Conservation (phyloP, 2,113 vertebrate genomes). For the Henicopernis longicauda region DNA sequence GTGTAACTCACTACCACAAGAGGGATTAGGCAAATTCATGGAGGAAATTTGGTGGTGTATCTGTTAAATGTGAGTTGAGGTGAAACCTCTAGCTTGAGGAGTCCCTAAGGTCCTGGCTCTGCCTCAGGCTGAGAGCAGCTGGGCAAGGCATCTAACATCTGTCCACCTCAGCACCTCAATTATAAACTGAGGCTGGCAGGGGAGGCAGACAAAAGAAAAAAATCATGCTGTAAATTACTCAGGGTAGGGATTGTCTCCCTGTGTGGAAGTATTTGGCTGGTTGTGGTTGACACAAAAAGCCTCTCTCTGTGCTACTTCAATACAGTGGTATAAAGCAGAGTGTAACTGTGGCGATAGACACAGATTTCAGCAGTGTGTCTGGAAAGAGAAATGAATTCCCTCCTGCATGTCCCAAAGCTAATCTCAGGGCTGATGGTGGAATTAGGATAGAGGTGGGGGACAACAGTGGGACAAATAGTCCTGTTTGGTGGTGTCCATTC, state of each 20-base stretch:
- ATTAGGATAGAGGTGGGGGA: neutral
- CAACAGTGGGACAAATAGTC: neutral
- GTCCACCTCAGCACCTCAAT: neutral
- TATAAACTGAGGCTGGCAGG: neutral
- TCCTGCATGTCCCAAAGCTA: neutral
- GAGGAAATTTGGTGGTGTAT: neutral
- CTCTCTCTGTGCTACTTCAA: neutral
- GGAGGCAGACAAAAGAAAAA: neutral
- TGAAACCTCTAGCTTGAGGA: neutral
- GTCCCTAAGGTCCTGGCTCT: neutral
- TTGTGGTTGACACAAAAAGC: neutral
- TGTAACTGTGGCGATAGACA: neutral
- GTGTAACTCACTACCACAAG: neutral
- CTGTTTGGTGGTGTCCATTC: neutral
- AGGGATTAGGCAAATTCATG: neutral
- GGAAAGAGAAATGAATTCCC: neutral
- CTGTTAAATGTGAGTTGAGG: neutral
- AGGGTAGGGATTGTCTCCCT: neutral
- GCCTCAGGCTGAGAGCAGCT: neutral
- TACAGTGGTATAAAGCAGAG: neutral
- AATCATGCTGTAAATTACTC: neutral
- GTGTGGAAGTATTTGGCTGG: accelerated
- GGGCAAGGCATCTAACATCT: neutral
- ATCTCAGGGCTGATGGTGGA: neutral
- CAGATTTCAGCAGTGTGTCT: neutral